Evolutionary conservation across 2,888 invertebrate species (phyloP), one percentile per base, ranked within the genome.

Genomic region (Dyspetes luteomarginatus): DNA sequence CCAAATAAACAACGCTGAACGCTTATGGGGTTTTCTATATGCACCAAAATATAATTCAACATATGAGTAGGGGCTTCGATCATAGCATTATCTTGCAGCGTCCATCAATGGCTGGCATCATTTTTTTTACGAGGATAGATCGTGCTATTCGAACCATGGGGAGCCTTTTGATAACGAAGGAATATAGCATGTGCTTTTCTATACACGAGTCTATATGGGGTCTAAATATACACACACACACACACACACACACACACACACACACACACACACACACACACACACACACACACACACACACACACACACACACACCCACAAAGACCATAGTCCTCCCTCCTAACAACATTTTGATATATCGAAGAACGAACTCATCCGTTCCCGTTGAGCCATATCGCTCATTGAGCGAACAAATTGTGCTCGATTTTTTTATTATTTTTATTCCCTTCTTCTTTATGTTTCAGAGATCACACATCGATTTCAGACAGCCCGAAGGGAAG

Each of bases 401-500:
- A 15, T 56, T 7, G 56, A 28, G 15, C 1, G 15, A 22, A 30
- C 5, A 19, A 56, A 56, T 30, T 55, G 52, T 43, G 24, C 50
- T 48, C 24, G 15, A 12, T 48, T 77, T 67, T n/a, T n/a, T n/a
- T n/a, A n/a, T n/a, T n/a, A n/a, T n/a, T n/a, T n/a, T n/a, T n/a
- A n/a, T n/a, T 67, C 15, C 52, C 79, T 19, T 73, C 77, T 26
- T 19, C 7, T 55, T 58, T 64, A 41, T 82, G 81, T 91, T 92
- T 30, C 93, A 98, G 99, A 99, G 94, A 98, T 99, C 80, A 99
- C 99, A 5, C 97, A 97, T 92, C 95, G 99, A 81, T 97, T 99
- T 92, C 98, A 99, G 93, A 98, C 98, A 4, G 99, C 99, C 0
- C 94, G 98, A 50, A 96, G 98, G 3, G 97, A 98, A 91, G 97